Conservation (phyloP, 1,140 invertebrate species). For the Euura lappo region DNA sequence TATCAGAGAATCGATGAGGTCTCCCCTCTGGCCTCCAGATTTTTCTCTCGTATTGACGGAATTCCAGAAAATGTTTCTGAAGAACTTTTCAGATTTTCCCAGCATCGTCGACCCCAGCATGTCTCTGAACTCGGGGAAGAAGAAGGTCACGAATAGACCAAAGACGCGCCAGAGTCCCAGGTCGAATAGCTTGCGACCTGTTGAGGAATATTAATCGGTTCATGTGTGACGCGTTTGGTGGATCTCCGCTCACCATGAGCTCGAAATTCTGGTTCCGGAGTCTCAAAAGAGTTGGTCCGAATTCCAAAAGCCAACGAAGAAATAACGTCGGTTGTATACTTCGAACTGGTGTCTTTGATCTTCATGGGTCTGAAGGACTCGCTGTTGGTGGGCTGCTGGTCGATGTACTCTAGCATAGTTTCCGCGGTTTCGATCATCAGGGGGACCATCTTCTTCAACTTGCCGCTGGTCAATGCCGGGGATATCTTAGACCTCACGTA, state of each 20-base stretch:
- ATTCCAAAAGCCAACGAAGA: conserved; percentile 62
- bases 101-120: conserved; percentile 39
- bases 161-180: conserved; percentile 56
- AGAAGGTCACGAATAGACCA: conserved; percentile 46
- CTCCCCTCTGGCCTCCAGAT: conserved; percentile 44
- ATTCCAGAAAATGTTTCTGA: conserved; percentile 50
- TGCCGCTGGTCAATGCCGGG: conserved; percentile 58
- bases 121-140: conserved; percentile 47
- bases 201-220: neutral
- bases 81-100: conserved; percentile 37
- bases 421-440: conserved; percentile 48
- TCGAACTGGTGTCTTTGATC: conserved; percentile 46
- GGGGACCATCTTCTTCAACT: conserved; percentile 57
- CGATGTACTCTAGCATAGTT: conserved; percentile 35
- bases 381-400: conserved; percentile 14
- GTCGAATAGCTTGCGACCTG: conserved; percentile 48
- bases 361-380: neutral
- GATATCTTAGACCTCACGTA: conserved; percentile 57
- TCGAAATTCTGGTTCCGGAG: conserved; percentile 47
- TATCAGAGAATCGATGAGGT: conserved; percentile 52
- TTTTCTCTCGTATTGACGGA: conserved; percentile 45
- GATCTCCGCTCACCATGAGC: conserved; percentile 29
- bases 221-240: neutral
- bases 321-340: conserved; percentile 62
- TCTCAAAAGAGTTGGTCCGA: conserved; percentile 46